These are phyloP conservation scores for Myotis lucifugus DNA, from an alignment of 2,113 vertebrate genomes.

Conservation along the genomic window DNA sequence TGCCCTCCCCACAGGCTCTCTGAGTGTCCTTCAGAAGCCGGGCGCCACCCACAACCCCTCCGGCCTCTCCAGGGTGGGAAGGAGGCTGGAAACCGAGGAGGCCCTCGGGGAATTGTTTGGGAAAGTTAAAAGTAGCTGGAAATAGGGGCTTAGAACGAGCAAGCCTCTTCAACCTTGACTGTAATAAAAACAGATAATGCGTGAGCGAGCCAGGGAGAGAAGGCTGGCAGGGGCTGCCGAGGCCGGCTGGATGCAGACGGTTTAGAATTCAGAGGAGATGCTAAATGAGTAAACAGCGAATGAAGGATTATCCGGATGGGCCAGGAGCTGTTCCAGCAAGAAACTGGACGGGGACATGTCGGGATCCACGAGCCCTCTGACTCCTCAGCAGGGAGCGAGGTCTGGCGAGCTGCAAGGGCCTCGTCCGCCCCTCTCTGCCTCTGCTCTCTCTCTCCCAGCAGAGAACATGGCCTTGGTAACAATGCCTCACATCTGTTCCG, in stretches of 20 bases:
- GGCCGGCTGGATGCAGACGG: conserved; percentile 68
- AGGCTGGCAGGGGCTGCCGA: conserved; percentile 63
- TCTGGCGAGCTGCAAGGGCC: background rate
- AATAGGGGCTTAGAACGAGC: conserved; percentile 70
- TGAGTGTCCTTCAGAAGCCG: conserved; percentile 36
- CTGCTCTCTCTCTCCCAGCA: background rate
- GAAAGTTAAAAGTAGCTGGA: conserved; percentile 73
- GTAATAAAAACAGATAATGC: conserved; percentile 74
- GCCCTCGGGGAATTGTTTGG: conserved; percentile 54
- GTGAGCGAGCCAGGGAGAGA: conserved; percentile 58
- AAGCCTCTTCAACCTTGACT: conserved; percentile 70
- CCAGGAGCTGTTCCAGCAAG: conserved; percentile 68
- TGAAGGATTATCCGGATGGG: conserved; percentile 68
- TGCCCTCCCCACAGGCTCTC: background rate
- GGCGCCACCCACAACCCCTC: background rate
- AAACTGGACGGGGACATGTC: conserved; percentile 47
- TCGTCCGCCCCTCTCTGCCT: background rate
- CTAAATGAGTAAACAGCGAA: conserved; percentile 75
- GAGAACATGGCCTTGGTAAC: background rate
- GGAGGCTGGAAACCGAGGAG: background rate
- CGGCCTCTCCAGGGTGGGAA: background rate
- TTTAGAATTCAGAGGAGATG: conserved; percentile 76
- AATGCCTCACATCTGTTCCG: background rate
- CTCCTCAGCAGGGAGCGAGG: background rate
- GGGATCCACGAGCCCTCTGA: background rate